A percentile compares a stretch with the other conserved stretches of the same genome.
phyloP scores from a whole-genome alignment of 1,140 invertebrate genomes.

The Ylistrum balloti region DNA sequence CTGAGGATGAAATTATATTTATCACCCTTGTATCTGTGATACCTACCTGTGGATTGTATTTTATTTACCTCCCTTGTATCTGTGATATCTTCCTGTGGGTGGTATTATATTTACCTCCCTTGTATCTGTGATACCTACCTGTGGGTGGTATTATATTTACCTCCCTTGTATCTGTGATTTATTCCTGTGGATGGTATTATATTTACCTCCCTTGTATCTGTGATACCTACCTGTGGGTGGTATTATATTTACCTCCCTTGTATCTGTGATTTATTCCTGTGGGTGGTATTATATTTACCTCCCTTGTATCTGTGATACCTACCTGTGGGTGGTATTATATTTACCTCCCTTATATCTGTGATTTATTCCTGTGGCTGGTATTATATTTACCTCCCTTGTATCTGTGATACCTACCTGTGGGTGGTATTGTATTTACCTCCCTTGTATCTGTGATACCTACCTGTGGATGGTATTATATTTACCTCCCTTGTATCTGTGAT shows the following conservation, averaged over 20 bases:
- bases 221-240: background rate
- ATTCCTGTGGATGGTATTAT: background rate
- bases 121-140: slow-evolving; percentile 81
- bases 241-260: background rate
- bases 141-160: background rate
- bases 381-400: background rate
- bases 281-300: background rate
- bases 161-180: background rate
- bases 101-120: background rate
- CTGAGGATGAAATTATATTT: too few species aligned
- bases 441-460: background rate
- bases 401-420: slow-evolving; percentile 81
- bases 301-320: background rate
- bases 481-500: background rate
- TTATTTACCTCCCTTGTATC: background rate
- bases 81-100: background rate
- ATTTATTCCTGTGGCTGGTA: background rate
- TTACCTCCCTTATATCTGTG: background rate
- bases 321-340: background rate
- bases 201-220: background rate
- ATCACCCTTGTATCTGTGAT: too few species aligned
- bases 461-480: background rate
- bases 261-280: background rate
- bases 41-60: background rate
- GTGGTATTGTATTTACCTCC: slow-evolving; percentile 1